Evolutionary conservation across 2,113 vertebrate genomes (phyloP).

Genomic region (Gobio gobio): DNA sequence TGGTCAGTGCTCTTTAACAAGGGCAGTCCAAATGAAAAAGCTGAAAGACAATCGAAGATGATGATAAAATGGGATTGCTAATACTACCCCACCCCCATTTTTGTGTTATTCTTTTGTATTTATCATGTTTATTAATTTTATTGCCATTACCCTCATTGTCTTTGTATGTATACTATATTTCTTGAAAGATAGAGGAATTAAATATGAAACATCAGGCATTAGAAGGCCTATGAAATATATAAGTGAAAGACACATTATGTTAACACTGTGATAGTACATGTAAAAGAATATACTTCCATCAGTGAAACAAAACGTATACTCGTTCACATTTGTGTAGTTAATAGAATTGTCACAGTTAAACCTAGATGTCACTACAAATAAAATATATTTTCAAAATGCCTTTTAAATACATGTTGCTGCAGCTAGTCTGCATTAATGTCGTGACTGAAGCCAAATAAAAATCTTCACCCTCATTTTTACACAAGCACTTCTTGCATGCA

Average conservation of each 20-base stretch:
- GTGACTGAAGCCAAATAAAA: conserved; percentile 44
- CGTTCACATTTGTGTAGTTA: not conserved
- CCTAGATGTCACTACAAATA: conserved; percentile 9
- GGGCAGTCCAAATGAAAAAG: not conserved
- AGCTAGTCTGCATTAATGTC: conserved; percentile 2
- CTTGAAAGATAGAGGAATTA: not conserved
- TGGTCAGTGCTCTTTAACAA: not conserved
- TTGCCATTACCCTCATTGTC: not conserved
- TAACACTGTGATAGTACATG: conserved; percentile 9
- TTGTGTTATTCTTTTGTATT: not conserved
- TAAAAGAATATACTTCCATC: not conserved
- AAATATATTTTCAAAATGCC: not conserved
- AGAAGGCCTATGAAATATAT: not conserved
- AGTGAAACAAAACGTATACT: not conserved
- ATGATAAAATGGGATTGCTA: conserved; percentile 3
- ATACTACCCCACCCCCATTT: not conserved
- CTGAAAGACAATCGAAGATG: conserved; percentile 8
- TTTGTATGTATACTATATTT: conserved; percentile 11
- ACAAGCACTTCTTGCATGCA: not conserved
- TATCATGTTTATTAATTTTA: not conserved
- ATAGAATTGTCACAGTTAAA: not conserved
- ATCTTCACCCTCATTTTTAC: not conserved
- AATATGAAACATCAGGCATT: not conserved
- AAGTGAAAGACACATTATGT: not conserved
- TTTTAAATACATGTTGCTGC: not conserved